phyloP scores from a whole-genome alignment of 2,113 vertebrate species.

The Sylvilagus bachmani region DNA sequence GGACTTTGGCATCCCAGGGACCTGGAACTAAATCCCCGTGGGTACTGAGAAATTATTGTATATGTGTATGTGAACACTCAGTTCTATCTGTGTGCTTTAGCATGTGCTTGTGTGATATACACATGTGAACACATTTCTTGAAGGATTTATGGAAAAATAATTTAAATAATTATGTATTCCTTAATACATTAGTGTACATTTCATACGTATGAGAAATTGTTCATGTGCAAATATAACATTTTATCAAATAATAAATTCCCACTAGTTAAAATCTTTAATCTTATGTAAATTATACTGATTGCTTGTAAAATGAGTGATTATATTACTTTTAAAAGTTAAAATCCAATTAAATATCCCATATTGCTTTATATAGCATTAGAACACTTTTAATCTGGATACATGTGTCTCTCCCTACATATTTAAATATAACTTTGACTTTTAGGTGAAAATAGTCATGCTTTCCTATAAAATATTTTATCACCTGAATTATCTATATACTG shows the following conservation, averaged over 20 bases:
- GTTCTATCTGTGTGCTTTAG: neutral
- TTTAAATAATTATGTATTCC: neutral
- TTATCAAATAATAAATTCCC: neutral
- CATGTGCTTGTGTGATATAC: neutral
- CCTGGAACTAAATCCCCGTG: no score
- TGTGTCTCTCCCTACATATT: neutral
- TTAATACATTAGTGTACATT: neutral
- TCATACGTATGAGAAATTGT: neutral
- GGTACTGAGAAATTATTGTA: no score
- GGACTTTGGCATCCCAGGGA: no score
- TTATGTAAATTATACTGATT: neutral
- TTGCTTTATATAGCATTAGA: neutral
- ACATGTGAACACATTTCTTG: neutral
- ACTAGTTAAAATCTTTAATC: neutral
- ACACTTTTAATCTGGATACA: neutral
- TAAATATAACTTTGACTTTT: neutral
- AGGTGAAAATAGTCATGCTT: neutral
- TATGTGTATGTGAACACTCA: no score
- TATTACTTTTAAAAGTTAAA: neutral
- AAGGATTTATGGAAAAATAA: no score
- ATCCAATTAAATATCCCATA: neutral
- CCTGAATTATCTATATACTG: neutral
- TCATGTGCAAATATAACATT: neutral
- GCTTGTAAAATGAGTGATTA: neutral
- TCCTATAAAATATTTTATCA: neutral